Evolutionary conservation across 2,113 vertebrate species (phyloP), one percentile per base, ranked within the genome.

Genomic region (Peromyscus polionotus): DNA sequence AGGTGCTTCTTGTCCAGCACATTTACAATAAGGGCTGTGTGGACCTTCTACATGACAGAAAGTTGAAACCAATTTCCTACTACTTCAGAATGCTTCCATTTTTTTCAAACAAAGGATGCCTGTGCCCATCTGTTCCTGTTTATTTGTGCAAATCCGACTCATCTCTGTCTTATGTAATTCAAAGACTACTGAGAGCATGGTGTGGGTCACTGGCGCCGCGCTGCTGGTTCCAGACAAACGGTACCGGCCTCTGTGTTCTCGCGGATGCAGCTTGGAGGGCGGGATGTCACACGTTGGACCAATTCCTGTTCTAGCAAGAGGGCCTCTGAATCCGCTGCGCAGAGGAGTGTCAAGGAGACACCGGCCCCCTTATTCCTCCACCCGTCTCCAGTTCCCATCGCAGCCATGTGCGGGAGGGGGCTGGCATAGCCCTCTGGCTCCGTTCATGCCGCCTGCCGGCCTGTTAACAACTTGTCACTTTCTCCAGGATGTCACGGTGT

Each of bases 71-170:
- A 45, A 76, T 54, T 81, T 92, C 51, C 70, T 93, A 31, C 61
- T 65, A 33, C 76, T 70, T 83, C 12, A 81, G 77, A 96, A 54
- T 81, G 63, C 48, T 89, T 80, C 57, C 57, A 72, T 73, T 85
- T 65, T 45, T 31, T 48, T 80, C 51, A 67, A 73, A 24, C 79
- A 70, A 65, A 80, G n/a, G 22, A 26, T 77, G 54, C 33, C 22
- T 57, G 13, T 39, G 83, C 45, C 94, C 88, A 88, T 83, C 73
- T 96, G 79, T 65, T 90, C 93, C 45, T 92, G 22, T 88, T 61
- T 91, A 59, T 88, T 13, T 54, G 51, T 79, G 24, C 93, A 87
- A 73, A 77, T 65, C 33, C 24, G 33, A 61, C 22, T 89, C 59
- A 20, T 72, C 76, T 84, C 84, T 61, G 17, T 87, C 63, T 94